Conservation (phyloP, 1,140 invertebrate species). For the Drosophila insularis region DNA sequence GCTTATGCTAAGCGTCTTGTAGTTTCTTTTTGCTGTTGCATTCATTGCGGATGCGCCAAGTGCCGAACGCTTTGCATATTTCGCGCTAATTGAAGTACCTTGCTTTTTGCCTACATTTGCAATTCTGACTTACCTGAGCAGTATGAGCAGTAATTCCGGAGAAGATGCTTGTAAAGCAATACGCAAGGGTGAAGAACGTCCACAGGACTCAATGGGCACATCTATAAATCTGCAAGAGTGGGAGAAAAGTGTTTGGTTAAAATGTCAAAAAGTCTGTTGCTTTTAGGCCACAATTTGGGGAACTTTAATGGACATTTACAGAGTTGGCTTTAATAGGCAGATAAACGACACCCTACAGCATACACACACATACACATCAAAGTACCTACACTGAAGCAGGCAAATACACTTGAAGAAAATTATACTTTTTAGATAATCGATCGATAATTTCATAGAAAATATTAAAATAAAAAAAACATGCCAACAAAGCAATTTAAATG, state of each 20-base stretch:
- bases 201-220: slow-evolving; percentile 90
- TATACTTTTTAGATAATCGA: neutral
- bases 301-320: slow-evolving; percentile 45
- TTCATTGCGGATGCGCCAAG: slow-evolving; percentile 60
- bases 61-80: slow-evolving; percentile 68
- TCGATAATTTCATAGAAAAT: no score
- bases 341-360: slow-evolving; percentile 46
- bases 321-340: slow-evolving; percentile 30
- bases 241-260: slow-evolving; percentile 5
- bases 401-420: slow-evolving; percentile 4
- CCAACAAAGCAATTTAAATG: no score
- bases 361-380: slow-evolving; percentile 10
- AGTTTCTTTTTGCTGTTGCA: slow-evolving; percentile 58
- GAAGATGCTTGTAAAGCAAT: slow-evolving; percentile 88
- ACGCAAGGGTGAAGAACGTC: slow-evolving; percentile 86
- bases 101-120: neutral
- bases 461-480: no score
- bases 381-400: slow-evolving; percentile 9
- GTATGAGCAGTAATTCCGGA: slow-evolving; percentile 88
- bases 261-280: slow-evolving; percentile 35
- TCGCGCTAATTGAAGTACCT: slow-evolving; percentile 72
- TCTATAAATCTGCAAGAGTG: slow-evolving; percentile 86
- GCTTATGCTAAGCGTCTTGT: slow-evolving; percentile 74
- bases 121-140: slow-evolving; percentile 83
- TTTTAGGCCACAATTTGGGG: slow-evolving; percentile 52